Percentiles rank a stretch among this genome's conserved stretches.
These are phyloP conservation scores for Xenopus tropicalis DNA, from an alignment of 2,113 vertebrate genomes.

Conservation along the genomic window UCB_Xtro_10.0 CM004452.2:12035001-12035500, in stretches of 20 bases:
- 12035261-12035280: conserved; percentile 58
- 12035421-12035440: no score
- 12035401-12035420: no score
- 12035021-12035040: neutral
- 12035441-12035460: no score
- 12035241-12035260: conserved; percentile 69
- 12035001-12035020: neutral
- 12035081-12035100: neutral
- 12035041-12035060: neutral
- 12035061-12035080: neutral
- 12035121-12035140: neutral
- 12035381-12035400: no score
- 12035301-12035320: conserved; percentile 55
- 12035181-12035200: no score
- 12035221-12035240: neutral
- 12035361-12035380: neutral
- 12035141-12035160: neutral
- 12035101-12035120: neutral
- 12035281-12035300: conserved; percentile 56
- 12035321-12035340: conserved; percentile 1
- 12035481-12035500: no score
- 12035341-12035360: neutral
- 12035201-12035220: neutral
- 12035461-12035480: no score
- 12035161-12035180: neutral